Evolutionary conservation across 2,797 vertebrate species (phyloP).

Genomic region (Centroberyx gerrardi): DNA sequence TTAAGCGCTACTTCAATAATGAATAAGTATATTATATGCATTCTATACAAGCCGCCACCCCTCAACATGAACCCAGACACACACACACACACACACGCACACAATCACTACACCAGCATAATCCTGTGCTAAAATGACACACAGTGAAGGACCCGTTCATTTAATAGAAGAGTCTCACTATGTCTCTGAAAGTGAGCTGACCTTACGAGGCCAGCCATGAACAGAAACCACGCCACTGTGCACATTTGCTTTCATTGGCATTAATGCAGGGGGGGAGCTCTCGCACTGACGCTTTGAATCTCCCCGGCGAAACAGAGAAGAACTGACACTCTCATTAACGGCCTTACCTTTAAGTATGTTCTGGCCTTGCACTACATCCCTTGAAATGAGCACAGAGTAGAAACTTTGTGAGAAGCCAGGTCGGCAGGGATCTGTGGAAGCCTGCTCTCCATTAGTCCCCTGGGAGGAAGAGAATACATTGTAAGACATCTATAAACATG

Average conservation of each 20-base stretch:
- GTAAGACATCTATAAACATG: constrained; percentile 71
- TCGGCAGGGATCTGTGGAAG: constrained; percentile 87
- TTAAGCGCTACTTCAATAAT: constrained; percentile 1
- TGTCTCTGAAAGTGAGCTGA: background rate
- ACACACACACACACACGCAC: background rate
- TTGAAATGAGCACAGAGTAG: constrained; percentile 91
- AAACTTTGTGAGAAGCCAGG: constrained; percentile 94
- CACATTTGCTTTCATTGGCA: constrained; percentile 14
- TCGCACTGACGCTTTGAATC: constrained; percentile 15
- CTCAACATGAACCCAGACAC: background rate
- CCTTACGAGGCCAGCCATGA: background rate
- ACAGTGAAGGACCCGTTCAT: background rate
- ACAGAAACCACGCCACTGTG: constrained; percentile 14
- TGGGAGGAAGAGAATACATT: constrained; percentile 68
- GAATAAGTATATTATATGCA: background rate
- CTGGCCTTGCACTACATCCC: constrained; percentile 89
- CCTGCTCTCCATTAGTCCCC: constrained; percentile 88
- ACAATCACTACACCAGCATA: background rate
- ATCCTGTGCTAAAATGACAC: background rate
- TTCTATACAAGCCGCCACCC: background rate
- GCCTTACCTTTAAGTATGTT: constrained; percentile 93
- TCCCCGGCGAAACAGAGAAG: constrained; percentile 30
- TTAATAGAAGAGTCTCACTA: background rate
- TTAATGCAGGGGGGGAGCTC: background rate
- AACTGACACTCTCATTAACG: constrained; percentile 41